Evolutionary conservation across 2,888 invertebrate species (phyloP).

Genomic region (Ophioninae sp.): DNA sequence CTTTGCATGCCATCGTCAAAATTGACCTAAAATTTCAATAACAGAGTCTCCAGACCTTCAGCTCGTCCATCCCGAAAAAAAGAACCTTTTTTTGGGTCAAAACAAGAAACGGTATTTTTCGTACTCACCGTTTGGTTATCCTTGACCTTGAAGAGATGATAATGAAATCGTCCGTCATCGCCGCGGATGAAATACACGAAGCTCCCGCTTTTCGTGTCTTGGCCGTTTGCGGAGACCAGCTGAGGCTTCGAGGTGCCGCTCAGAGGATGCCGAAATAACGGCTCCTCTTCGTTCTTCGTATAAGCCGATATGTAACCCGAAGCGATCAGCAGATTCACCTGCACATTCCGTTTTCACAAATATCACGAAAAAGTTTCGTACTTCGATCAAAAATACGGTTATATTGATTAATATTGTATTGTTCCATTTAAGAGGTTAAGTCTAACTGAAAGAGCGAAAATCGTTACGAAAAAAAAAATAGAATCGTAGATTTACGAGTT

Average conservation of each 20-base stretch:
- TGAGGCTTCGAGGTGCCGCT: constrained; percentile 73
- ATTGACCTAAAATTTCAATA: no score
- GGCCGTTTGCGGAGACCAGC: constrained; percentile 82
- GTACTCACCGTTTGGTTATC: constrained; percentile 87
- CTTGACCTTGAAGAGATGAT: constrained; percentile 87
- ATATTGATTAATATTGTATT: neutral
- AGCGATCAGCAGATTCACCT: constrained; percentile 89
- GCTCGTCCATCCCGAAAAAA: no score
- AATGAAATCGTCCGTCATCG: constrained; percentile 87
- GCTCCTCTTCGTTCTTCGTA: constrained; percentile 72
- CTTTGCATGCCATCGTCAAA: no score
- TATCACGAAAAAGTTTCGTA: neutral
- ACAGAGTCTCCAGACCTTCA: no score
- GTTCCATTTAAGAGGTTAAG: no score
- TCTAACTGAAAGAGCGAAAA: no score
- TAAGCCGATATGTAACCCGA: constrained; percentile 82
- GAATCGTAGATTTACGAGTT: no score
- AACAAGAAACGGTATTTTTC: neutral
- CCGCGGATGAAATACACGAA: constrained; percentile 89
- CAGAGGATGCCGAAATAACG: constrained; percentile 76
- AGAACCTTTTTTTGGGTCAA: no score
- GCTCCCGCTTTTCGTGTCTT: constrained; percentile 83
- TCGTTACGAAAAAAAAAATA: no score
- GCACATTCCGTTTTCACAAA: constrained; percentile 72
- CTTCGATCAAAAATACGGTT: neutral